Percentiles rank a stretch among this genome's conserved stretches.
These are phyloP conservation scores for Automeris io DNA, from an alignment of 2,888 invertebrate species.

Conservation along the genomic window DNA sequence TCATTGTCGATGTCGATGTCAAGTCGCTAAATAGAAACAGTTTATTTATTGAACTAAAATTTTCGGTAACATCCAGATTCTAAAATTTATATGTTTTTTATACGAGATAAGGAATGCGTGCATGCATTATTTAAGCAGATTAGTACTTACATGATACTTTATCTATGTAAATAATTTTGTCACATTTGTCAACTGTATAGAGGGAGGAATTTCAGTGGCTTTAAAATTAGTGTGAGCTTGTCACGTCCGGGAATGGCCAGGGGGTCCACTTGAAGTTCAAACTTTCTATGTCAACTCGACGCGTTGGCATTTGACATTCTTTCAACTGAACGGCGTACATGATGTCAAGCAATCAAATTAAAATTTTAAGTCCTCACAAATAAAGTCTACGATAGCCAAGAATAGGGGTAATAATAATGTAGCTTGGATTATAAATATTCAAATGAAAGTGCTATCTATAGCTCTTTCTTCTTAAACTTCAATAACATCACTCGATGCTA, in stretches of 20 bases:
- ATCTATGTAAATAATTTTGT: constrained; percentile 17
- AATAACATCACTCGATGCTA: too few relatives aligned
- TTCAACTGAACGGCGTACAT: constrained; percentile 10
- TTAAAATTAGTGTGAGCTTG: constrained; percentile 61
- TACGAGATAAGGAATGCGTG: neutral
- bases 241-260: constrained; percentile 46
- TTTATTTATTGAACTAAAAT: too few relatives aligned
- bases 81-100: too few relatives aligned
- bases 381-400: too few relatives aligned
- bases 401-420: too few relatives aligned
- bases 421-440: too few relatives aligned
- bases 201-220: constrained; percentile 51
- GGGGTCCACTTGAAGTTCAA: constrained; percentile 30
- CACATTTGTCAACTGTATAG: constrained; percentile 24
- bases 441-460: too few relatives aligned
- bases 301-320: constrained; percentile 28
- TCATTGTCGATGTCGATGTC: too few relatives aligned
- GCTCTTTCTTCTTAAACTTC: too few relatives aligned
- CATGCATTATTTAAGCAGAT: neutral
- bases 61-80: too few relatives aligned
- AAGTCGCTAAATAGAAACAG: too few relatives aligned
- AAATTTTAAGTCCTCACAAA: neutral
- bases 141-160: constrained; percentile 2
- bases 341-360: neutral
- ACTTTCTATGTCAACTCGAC: constrained; percentile 41